Evolutionary conservation across 2,113 vertebrate genomes (phyloP).

Genomic region (Microcebus murinus): DNA sequence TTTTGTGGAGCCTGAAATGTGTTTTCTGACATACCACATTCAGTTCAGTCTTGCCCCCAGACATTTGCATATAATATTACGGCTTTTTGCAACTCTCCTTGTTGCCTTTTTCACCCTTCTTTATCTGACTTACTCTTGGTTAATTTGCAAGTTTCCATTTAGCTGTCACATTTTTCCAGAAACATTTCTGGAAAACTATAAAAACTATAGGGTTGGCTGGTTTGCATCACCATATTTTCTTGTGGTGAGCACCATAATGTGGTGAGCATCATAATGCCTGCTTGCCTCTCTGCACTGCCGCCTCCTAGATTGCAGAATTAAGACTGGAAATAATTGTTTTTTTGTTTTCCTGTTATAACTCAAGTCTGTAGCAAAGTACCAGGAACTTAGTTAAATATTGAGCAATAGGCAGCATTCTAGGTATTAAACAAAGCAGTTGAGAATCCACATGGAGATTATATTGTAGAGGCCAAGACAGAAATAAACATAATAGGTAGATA

Average conservation of each 20-base stretch:
- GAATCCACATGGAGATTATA: neutral
- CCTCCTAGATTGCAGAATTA: neutral
- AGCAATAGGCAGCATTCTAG: neutral
- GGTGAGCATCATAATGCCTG: neutral
- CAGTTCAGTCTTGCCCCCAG: neutral
- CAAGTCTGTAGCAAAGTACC: neutral
- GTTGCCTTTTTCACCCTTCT: neutral
- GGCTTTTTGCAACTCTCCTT: neutral
- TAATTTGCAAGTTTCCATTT: neutral
- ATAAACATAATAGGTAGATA: neutral
- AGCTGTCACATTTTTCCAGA: neutral
- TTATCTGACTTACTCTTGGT: neutral
- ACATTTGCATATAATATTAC: neutral
- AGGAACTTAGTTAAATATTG: neutral
- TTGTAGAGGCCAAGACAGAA: neutral
- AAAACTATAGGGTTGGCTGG: neutral
- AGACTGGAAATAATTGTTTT: too few species aligned
- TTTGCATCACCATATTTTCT: neutral
- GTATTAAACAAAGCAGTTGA: neutral
- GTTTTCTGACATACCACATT: neutral
- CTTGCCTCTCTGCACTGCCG: neutral
- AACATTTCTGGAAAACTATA: neutral
- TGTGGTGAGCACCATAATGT: neutral
- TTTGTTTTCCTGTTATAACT: neutral
- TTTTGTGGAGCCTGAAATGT: neutral